Base-by-base conservation (phyloP, 2,888 invertebrate species). In the Calameuta idolon region DNA sequence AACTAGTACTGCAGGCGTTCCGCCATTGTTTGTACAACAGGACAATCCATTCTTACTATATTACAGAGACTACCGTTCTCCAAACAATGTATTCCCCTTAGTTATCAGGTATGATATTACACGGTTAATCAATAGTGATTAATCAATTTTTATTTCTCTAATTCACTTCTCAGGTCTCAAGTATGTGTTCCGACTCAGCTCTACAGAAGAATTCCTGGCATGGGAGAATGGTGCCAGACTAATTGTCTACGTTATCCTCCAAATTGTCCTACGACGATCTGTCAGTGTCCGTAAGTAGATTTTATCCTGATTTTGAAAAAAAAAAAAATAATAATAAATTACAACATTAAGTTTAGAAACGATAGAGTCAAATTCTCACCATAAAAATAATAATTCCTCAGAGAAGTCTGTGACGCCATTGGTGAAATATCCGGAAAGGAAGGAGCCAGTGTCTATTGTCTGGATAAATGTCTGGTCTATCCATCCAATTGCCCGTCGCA, bases 221-320 rank as follows among this genome's bases (percentile, higher is more conserved):
- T 97, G 94, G 93, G 94, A 85, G 93, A 93, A 80, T 97, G 97
- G 97, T 97, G 97, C 88, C 96, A 96, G 91, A 94, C 93, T 68
- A 97, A 97, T 92, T 98, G 97, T 84, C 92, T 97, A 83, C 94
- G 96, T 79, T 97, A 97, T 91, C 97, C 97, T 1, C 97, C 97
- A 3, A 96, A 97, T 90, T 97, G 97, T 89, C 97, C 97, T 0
- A 92, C 94, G 75, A 92, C 93, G 0, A 93, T 96, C 76, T 97
- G 97, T 86, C 92, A 94, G 81, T 97, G 97, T 90, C 96, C 97
- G 97, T 97, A 92, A 95, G 97, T 95, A 55, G 23, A 55, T 55
- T 23, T 23, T 9, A 55, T 23, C 9, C 9, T 23, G 23, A 55
- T 2, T 55, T 40, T 4, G 15, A 1, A 15, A 40, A 40, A 5